Conservation (phyloP, 2,888 invertebrate species). For the Tubiluchus corallicola region DNA sequence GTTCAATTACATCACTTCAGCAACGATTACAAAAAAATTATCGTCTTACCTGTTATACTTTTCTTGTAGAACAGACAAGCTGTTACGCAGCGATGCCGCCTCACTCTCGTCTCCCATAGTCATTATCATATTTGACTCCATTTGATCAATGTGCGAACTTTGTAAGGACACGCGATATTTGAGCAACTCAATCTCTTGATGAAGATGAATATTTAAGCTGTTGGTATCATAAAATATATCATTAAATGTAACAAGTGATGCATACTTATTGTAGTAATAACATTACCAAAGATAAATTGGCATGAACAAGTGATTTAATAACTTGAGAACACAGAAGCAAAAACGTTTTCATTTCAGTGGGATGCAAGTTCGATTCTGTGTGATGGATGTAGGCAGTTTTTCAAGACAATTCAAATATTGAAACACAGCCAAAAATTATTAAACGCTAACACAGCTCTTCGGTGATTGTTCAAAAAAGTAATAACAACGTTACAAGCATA, state of each 20-base stretch:
- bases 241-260: not conserved
- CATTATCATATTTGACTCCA: conserved; percentile 67
- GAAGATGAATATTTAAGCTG: conserved; percentile 41
- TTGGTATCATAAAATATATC: not conserved
- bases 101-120: conserved; percentile 48
- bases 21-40: not conserved
- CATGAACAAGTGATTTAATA: not conserved
- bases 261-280: not conserved
- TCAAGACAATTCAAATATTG: no score
- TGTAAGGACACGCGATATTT: no score
- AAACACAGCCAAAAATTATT: no score
- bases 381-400: no score
- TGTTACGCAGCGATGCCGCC: conserved; percentile 57
- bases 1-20: conserved; percentile 1
- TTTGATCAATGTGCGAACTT: conserved; percentile 60
- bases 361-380: no score
- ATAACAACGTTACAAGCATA: no score
- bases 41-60: conserved; percentile 60
- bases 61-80: conserved; percentile 68
- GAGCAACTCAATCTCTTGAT: conserved; percentile 67
- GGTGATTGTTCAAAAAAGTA: no score
- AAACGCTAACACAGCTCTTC: no score
- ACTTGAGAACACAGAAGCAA: not conserved
- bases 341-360: no score
- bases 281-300: not conserved